phyloP scores from a whole-genome alignment of 2,797 vertebrate species.

The Pseudochaenichthys georgianus region DNA sequence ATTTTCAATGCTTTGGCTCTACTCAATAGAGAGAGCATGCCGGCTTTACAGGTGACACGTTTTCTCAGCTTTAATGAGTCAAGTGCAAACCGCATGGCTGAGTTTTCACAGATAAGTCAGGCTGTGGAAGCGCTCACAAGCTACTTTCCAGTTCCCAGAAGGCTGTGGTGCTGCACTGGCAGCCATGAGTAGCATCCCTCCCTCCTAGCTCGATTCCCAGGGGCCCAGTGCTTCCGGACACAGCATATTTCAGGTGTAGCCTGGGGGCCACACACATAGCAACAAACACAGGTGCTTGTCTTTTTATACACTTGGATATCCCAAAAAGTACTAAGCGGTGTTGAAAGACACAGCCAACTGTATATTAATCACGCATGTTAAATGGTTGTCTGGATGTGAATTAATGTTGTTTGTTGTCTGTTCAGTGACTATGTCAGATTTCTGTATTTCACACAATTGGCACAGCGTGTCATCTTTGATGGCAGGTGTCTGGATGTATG shows the following conservation, averaged over 20 bases:
- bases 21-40: neutral
- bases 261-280: slow-evolving; percentile 43
- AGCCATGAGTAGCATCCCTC: slow-evolving; percentile 45
- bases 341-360: slow-evolving; percentile 4
- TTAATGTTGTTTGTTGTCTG: neutral
- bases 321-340: neutral
- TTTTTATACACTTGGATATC: neutral
- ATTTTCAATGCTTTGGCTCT: neutral
- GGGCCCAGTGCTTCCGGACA: slow-evolving; percentile 55
- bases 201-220: slow-evolving; percentile 49
- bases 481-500: slow-evolving; percentile 66
- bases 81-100: slow-evolving; percentile 6
- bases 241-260: slow-evolving; percentile 73
- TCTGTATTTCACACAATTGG: slow-evolving; percentile 14
- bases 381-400: neutral
- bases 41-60: slow-evolving; percentile 15
- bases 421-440: neutral
- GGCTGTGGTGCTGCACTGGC: slow-evolving; percentile 45
- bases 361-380: slow-evolving; percentile 18
- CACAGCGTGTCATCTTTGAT: slow-evolving; percentile 32
- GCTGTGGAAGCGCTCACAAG: slow-evolving; percentile 7
- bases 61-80: slow-evolving; percentile 11
- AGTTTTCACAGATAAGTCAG: slow-evolving; percentile 34
- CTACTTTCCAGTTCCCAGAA: slow-evolving; percentile 49
- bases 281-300: slow-evolving; percentile 20